Evolutionary conservation across 2,888 invertebrate species (phyloP).

Genomic region (Conus canariensis): DNA sequence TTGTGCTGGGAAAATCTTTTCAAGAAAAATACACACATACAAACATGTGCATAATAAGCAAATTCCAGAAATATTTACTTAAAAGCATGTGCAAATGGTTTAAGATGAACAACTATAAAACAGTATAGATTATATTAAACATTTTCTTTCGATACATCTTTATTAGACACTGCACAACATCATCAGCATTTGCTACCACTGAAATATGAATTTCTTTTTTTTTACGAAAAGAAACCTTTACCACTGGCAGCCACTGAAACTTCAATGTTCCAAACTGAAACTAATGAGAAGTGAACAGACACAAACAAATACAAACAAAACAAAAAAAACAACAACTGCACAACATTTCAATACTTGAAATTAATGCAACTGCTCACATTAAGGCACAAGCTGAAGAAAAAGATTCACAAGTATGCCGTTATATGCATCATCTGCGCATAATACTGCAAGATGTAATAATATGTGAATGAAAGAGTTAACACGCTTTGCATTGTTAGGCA

Average conservation of each 20-base stretch:
- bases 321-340: background rate
- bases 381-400: constrained; percentile 6
- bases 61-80: too few relatives aligned
- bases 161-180: background rate
- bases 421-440: background rate
- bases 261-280: background rate
- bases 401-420: background rate
- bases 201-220: too few relatives aligned
- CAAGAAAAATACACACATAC: too few relatives aligned
- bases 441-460: background rate
- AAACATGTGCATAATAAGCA: background rate
- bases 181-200: background rate
- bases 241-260: background rate
- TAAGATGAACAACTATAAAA: background rate
- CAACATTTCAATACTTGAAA: background rate
- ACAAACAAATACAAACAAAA: background rate
- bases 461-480: background rate
- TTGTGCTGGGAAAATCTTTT: too few relatives aligned
- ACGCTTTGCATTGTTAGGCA: background rate
- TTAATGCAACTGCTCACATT: background rate
- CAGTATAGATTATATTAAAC: too few relatives aligned
- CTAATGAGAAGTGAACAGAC: background rate
- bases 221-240: too few relatives aligned
- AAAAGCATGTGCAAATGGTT: background rate
- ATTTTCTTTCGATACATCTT: too few relatives aligned